Conservation (phyloP, 1,140 invertebrate genomes). For the Xylocopa sonorina region DNA sequence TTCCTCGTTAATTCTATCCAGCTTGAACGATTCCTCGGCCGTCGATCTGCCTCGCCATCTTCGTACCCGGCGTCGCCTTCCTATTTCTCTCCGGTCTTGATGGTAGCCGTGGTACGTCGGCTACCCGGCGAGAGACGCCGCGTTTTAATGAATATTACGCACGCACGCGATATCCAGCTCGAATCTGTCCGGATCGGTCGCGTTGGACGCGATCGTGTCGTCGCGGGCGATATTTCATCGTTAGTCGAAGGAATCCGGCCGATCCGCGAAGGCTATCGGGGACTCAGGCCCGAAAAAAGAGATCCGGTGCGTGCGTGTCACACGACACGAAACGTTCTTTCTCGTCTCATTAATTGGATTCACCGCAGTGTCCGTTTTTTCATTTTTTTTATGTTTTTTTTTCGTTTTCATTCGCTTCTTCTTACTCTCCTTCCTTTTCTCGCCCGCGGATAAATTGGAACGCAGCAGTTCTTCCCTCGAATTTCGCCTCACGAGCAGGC, state of each 20-base stretch:
- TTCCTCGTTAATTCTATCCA: neutral
- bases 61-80: neutral
- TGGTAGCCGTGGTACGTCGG: constrained; percentile 48
- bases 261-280: neutral
- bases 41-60: constrained; percentile 9
- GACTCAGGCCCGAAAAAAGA: neutral
- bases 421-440: neutral
- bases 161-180: constrained; percentile 59
- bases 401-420: neutral
- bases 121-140: constrained; percentile 45
- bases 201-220: neutral
- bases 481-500: neutral
- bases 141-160: constrained; percentile 67
- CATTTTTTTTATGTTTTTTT: neutral
- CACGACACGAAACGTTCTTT: neutral
- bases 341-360: neutral
- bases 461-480: neutral
- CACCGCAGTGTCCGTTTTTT: neutral
- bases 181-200: constrained; percentile 46
- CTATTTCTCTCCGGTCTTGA: constrained; percentile 18
- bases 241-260: constrained; percentile 4
- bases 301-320: neutral
- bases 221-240: constrained; percentile 49
- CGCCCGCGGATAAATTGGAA: no score
- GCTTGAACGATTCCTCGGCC: neutral